A percentile compares a stretch with the other conserved stretches of the same genome.
These are phyloP conservation scores for Oegoconia quadripuncta DNA, from an alignment of 2,888 invertebrate genomes.

Conservation along the genomic window DNA sequence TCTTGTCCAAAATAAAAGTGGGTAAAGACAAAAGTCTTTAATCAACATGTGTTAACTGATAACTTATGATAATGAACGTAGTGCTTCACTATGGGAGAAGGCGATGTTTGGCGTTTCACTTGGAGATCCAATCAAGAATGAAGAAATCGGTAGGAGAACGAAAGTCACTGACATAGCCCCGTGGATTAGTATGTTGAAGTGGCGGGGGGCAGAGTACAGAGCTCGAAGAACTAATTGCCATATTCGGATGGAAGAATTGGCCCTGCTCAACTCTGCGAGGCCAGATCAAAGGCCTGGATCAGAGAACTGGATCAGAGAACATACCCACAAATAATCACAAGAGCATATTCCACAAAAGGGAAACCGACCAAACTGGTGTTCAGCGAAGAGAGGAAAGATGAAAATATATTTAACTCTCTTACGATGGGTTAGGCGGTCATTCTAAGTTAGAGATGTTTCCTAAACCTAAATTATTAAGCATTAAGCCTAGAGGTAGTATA, in stretches of 20 bases:
- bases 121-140: too few relatives aligned
- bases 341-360: constrained; percentile 53
- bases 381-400: constrained; percentile 22
- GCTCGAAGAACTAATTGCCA: too few relatives aligned
- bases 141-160: too few relatives aligned
- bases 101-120: too few relatives aligned
- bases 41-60: too few relatives aligned
- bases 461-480: constrained; percentile 24
- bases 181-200: too few relatives aligned
- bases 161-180: too few relatives aligned
- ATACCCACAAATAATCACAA: constrained; percentile 14
- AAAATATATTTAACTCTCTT: constrained; percentile 42
- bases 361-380: constrained; percentile 35
- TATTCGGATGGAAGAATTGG: constrained; percentile 50
- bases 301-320: constrained; percentile 26
- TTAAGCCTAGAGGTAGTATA: constrained; percentile 30
- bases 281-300: constrained; percentile 26
- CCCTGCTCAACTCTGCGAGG: constrained; percentile 41
- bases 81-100: too few relatives aligned
- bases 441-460: constrained; percentile 74
- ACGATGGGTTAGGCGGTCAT: constrained; percentile 78
- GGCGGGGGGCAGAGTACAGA: too few relatives aligned
- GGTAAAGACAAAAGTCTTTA: too few relatives aligned
- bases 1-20: too few relatives aligned
- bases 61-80: too few relatives aligned